Base-by-base conservation (phyloP, 1,140 invertebrate species). In the Oppia nitens region DNA sequence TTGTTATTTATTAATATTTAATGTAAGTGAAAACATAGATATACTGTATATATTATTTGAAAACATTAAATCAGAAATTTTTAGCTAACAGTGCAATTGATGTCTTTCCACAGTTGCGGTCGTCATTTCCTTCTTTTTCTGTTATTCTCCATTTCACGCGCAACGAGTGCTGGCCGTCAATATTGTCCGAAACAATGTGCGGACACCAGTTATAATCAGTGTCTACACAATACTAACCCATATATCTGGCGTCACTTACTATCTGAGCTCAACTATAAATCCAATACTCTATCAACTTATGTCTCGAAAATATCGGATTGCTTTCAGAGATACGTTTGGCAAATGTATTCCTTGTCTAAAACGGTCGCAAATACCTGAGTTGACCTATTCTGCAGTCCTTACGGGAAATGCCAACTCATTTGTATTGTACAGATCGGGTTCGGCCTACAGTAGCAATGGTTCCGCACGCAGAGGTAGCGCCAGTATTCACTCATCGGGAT, bases 81-180 rank as follows among this genome's bases (percentile, higher is more conserved):
- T n/a, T n/a, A n/a, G n/a, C n/a, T n/a, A n/a, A n/a, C n/a, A n/a
- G n/a, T n/a, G n/a, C n/a, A n/a, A n/a, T n/a, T n/a, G n/a, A n/a
- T n/a, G n/a, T n/a, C n/a, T n/a, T n/a, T n/a, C n/a, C n/a, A 27
- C 74, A 94, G 90, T 93, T 65, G 87, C 87, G 40, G 90, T 95
- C 1, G 89, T 92, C 0, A 82, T 88, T 1, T 84, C 87, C 0
- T 95, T 95, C 72, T 92, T 93, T 72, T 77, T 92, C 23, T 94
- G 89, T 72, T 95, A 89, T 87, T 87, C 87, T 1, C 90, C 90
- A 3, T 94, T 93, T 70, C 89, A 94, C 68, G 82, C 85, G 0
- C 90, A 95, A 57, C 55, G 64, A 28, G 47, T 65, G 14, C 21
- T 65, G 11, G 57, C 60, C 20, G 32, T 27, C 12, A 60, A 59